These are phyloP conservation scores for Beaufortia kweichowensis DNA, from an alignment of 2,113 vertebrate genomes.

Conservation along the genomic window DNA sequence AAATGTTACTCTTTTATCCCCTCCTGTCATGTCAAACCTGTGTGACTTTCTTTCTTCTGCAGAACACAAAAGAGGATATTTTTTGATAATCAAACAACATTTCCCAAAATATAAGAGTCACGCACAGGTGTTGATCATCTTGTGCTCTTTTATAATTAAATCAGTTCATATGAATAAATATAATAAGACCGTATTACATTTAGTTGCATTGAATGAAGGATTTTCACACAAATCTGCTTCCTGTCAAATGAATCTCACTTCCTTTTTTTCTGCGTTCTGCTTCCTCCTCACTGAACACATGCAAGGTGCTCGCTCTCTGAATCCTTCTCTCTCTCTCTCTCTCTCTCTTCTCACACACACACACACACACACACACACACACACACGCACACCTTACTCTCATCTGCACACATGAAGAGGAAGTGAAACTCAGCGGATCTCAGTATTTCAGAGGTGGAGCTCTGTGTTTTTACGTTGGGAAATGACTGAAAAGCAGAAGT, in stretches of 20 bases:
- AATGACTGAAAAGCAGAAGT: constrained; percentile 53
- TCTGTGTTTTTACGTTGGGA: constrained; percentile 29
- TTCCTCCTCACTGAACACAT: constrained; percentile 49
- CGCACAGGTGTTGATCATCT: no score
- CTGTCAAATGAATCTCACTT: constrained; percentile 71
- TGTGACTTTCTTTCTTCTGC: no score
- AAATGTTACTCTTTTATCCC: no score
- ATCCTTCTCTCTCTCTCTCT: constrained; percentile 42
- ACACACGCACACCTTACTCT: constrained; percentile 38
- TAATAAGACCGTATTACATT: neutral
- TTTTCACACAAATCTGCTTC: constrained; percentile 64
- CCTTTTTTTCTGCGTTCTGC: constrained; percentile 54
- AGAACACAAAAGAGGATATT: no score
- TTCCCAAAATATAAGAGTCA: no score
- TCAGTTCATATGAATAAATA: neutral
- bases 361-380: constrained; percentile 4
- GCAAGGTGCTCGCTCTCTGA: constrained; percentile 34
- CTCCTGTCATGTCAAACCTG: no score
- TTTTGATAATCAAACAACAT: no score
- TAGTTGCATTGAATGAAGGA: constrained; percentile 25
- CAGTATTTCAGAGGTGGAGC: constrained; percentile 37
- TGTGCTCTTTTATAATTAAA: neutral
- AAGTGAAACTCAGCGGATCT: constrained; percentile 60
- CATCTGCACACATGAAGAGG: constrained; percentile 54
- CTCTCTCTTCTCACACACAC: neutral